These are phyloP conservation scores for Diplodus puntazzo DNA, from an alignment of 2,797 vertebrate species.

Conservation along the genomic window DNA sequence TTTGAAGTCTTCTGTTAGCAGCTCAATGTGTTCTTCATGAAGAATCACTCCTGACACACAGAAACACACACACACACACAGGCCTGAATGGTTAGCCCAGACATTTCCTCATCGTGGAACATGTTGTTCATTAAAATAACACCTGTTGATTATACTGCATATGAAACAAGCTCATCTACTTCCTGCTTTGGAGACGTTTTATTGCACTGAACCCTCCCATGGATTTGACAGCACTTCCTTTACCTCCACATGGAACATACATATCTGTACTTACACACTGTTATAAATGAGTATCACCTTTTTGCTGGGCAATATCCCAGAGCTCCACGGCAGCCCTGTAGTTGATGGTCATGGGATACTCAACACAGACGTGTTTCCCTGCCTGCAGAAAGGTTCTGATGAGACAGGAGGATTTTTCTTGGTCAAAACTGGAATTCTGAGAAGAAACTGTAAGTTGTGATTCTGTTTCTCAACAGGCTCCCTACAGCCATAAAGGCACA, in stretches of 20 bases:
- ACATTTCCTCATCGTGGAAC: neutral
- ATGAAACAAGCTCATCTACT: neutral
- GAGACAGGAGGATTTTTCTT: slow-evolving; percentile 16
- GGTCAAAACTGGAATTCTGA: neutral
- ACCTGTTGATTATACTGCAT: neutral
- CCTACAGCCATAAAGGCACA: neutral
- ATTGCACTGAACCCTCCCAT: neutral
- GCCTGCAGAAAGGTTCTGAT: slow-evolving; percentile 90
- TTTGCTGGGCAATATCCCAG: slow-evolving; percentile 88
- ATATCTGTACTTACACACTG: neutral
- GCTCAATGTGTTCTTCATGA: slow-evolving; percentile 95
- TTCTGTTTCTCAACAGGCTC: too few species aligned
- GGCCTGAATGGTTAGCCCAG: neutral
- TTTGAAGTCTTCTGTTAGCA: slow-evolving; percentile 91
- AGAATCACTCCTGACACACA: slow-evolving; percentile 86
- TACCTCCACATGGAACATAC: neutral
- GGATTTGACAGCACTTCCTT: neutral
- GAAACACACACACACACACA: neutral
- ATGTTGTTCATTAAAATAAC: neutral
- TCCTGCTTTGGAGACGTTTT: neutral
- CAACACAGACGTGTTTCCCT: slow-evolving; percentile 95
- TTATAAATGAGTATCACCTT: slow-evolving; percentile 84
- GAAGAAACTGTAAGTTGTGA: neutral
- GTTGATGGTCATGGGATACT: slow-evolving; percentile 92
- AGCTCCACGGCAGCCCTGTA: slow-evolving; percentile 86